Evolutionary conservation across 1,140 invertebrate species (phyloP).

Genomic region (Sitobion miscanthi): DNA sequence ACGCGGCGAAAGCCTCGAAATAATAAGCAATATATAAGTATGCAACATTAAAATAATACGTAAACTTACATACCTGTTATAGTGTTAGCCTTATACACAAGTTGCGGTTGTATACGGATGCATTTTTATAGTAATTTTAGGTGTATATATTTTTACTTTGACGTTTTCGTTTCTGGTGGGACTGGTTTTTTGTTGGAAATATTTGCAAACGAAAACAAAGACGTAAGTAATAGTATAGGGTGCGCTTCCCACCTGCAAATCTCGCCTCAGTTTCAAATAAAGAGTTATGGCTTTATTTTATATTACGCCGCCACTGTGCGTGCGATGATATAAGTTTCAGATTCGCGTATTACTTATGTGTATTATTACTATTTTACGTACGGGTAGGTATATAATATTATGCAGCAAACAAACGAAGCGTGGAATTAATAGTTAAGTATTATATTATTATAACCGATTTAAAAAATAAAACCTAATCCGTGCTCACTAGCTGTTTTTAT

Average conservation of each 20-base stretch:
- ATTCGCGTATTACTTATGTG: background rate
- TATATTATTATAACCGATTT: background rate
- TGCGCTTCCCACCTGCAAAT: background rate
- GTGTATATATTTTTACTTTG: background rate
- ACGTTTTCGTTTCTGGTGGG: background rate
- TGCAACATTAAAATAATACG: background rate
- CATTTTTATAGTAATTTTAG: background rate
- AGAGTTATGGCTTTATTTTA: background rate
- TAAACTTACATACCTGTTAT: too few relatives aligned
- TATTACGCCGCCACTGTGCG: background rate
- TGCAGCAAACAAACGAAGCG: background rate
- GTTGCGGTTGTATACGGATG: background rate
- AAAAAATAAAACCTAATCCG: background rate
- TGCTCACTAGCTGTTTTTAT: background rate
- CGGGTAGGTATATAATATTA: background rate
- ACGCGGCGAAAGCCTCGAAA: background rate
- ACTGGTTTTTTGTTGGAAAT: background rate
- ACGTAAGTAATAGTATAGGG: background rate
- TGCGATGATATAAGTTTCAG: background rate
- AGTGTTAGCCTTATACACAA: background rate
- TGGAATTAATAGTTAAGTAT: background rate
- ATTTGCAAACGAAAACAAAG: background rate
- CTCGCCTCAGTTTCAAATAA: background rate
- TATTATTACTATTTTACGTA: background rate
- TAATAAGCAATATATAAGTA: background rate